Evolutionary conservation across 1,140 invertebrate genomes (phyloP), one percentile per base, ranked within the genome.

Genomic region (Gryllus bimaculatus): DNA sequence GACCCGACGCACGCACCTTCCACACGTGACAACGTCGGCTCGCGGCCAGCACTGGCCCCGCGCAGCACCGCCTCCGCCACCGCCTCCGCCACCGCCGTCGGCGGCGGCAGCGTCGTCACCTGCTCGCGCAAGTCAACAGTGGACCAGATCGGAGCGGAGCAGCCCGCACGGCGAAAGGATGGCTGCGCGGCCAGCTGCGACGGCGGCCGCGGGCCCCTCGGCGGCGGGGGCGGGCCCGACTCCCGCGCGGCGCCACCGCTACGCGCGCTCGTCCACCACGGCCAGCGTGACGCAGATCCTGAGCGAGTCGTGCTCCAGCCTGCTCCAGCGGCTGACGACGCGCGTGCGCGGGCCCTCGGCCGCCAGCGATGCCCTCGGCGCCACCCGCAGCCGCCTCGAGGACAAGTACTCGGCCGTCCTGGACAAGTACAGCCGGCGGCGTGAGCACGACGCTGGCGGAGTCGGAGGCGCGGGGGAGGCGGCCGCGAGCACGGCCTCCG

Each of bases 201-300:
- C 81, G 82, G 85, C 84, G 85, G 84, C 84, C 66, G 84, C 81
- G 82, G 82, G 81, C 82, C 82, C 76, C 82, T 83, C 81, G 82
- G 85, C 84, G 85, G 84, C 84, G 73, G 18, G 10, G 54, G 54
- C 54, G 54, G 54, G 54, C 7, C 10, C 10, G 10, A 10, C 18
- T 7, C 54, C 54, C 18, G 84, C 86, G 21, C 88, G 90, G 80
- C 88, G 89, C 78, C 88, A 88, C 82, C 88, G 92, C 54, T 94
- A 94, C 85, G 87, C 90, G 73, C 90, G 94, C 21, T 91, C 93
- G 21, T 93, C 93, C 48, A 94, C 93, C 18, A 94, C 93, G 15
- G 88, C 91, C 12, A 95, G 93, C 86, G 93, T 95, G 78, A 93
- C 93, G 75, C 94, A 95, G 85, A 86, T 96, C 81, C 86, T 96